Percentiles rank a stretch among this genome's conserved stretches.
These are phyloP conservation scores for Yponomeuta evonymella DNA, from an alignment of 2,888 invertebrate species.

Conservation along the genomic window DNA sequence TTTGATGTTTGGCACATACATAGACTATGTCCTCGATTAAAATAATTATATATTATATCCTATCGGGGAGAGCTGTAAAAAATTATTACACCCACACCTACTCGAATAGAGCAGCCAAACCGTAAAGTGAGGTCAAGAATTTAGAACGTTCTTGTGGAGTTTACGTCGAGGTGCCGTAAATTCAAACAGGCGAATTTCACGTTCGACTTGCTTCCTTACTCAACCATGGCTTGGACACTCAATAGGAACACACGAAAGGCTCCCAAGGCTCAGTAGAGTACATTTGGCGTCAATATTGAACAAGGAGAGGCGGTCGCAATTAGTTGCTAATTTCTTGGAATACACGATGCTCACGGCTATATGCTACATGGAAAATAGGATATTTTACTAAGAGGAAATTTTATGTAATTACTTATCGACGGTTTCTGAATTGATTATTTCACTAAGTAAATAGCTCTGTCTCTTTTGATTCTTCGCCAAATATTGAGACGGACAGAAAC, in stretches of 20 bases:
- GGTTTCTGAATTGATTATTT: no score
- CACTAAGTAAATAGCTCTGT: no score
- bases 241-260: background rate
- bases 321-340: no score
- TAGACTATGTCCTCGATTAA: no score
- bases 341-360: no score
- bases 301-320: no score
- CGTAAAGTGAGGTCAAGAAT: constrained; percentile 13
- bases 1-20: no score
- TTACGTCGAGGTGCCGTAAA: constrained; percentile 31
- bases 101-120: constrained; percentile 1
- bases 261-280: background rate
- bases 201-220: constrained; percentile 29
- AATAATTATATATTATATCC: no score
- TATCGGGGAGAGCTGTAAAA: background rate
- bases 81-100: background rate
- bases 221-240: background rate
- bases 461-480: background rate
- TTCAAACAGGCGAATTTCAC: constrained; percentile 43
- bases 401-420: no score
- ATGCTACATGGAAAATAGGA: no score
- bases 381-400: no score
- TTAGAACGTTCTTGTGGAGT: background rate
- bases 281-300: no score
- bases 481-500: background rate